Base-by-base conservation (phyloP, 2,797 vertebrate genomes). In the Sebastes melanostomus region DNA sequence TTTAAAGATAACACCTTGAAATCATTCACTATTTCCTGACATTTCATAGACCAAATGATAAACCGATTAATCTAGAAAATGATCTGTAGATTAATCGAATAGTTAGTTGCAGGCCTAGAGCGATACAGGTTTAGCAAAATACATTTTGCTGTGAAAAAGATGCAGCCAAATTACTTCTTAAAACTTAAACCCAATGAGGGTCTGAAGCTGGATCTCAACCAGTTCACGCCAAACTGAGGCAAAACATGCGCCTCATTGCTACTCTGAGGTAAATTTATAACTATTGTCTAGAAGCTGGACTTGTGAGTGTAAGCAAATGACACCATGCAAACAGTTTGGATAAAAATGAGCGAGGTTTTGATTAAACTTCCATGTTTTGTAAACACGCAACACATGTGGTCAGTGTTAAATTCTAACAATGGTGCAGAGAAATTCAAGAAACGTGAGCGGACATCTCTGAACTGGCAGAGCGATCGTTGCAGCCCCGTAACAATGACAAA, bases 301-400 rank as follows among this genome's bases (percentile, higher is more conserved):
- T 82, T 87, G 81, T 85, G 80, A 91, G 88, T 87, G 80, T 91
- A 92, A 91, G 87, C 87, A 91, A 88, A 93, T 92, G 89, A 92
- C 87, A 88, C 85, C 85, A 90, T 93, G 72, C 82, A 88, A 92
- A 91, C 90, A 87, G 72, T 89, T 86, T 84, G 87, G 81, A 81
- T 70, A 88, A 88, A 93, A 94, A 89, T 89, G 82, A 89, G 76
- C 55, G 52, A 85, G 83, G 89, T 87, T 93, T 93, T 91, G 90
- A 94, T 94, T 94, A 90, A 89, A 91, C 83, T n/a, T 88, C 77
- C 60, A 75, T 83, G 86, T 88, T 90, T 88, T 84, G 85, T 93
- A 93, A 95, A 93, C 86, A 90, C 7, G 75, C 85, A 90, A 87
- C 91, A 94, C 92, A 93, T 93, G 90, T 88, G 89, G 74, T 70